Evolutionary conservation across 2,797 vertebrate genomes (phyloP).

Genomic region (Phoeniculus purpureus): DNA sequence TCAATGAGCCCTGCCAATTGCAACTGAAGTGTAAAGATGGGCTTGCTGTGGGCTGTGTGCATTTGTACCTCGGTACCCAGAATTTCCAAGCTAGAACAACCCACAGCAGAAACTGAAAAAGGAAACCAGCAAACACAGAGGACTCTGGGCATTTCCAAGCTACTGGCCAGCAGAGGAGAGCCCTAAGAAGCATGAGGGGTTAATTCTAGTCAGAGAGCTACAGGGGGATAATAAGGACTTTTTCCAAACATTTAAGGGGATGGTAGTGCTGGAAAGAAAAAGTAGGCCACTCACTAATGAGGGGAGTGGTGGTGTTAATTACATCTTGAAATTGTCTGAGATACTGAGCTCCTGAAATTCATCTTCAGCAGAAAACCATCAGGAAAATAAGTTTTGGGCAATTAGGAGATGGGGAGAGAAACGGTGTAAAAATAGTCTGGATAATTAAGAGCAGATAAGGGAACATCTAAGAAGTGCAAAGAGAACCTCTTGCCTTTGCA

Average conservation of each 20-base stretch:
- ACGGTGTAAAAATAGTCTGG: constrained; percentile 49
- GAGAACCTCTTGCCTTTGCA: background rate
- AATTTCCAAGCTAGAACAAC: background rate
- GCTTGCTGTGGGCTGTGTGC: background rate
- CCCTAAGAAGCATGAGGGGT: background rate
- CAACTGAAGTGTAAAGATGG: background rate
- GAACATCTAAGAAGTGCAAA: background rate
- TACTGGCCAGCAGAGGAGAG: background rate
- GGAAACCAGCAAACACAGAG: background rate
- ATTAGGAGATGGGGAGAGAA: constrained; percentile 31
- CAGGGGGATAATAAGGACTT: background rate
- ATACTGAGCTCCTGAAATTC: constrained; percentile 41
- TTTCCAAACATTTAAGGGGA: background rate
- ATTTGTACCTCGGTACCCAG: background rate
- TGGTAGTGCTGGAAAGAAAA: constrained; percentile 32
- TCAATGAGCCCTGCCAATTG: too few relatives aligned
- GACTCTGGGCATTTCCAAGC: rapidly evolving
- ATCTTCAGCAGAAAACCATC: constrained; percentile 51
- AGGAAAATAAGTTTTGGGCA: constrained; percentile 44
- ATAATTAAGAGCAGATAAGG: constrained; percentile 47
- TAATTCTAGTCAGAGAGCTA: background rate
- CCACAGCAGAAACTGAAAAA: background rate
- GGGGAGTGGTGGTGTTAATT: constrained; percentile 57
- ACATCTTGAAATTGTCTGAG: constrained; percentile 25
- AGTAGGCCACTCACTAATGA: constrained; percentile 55